Evolutionary conservation across 2,888 invertebrate genomes (phyloP), one percentile per base, ranked within the genome.

Genomic region (Lithodes maja): DNA sequence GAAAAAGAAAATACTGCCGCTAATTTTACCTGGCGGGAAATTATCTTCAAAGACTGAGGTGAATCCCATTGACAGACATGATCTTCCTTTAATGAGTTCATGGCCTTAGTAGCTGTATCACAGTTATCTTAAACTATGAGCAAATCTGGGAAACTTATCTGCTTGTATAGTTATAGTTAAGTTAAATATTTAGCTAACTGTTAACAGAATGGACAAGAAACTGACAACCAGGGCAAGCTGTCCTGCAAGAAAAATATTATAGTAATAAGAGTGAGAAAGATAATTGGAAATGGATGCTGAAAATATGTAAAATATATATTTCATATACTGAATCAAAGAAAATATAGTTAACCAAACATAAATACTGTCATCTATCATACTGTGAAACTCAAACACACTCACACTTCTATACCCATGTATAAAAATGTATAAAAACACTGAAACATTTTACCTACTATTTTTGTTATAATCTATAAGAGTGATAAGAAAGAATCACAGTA

Each of bases 171-270:
- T 7, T 12, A 7, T 61, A 5, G 12, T 7, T 61, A 5, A 61
- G 61, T 61, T 61, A 5, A 7, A 61, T 61, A 61, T 61, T 33
- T 33, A 33, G 61, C 61, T 61, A 61, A 61, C 33, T 7, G 61
- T 61, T 61, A 61, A 61, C 33, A 61, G 61, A 61, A 61, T 61
- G 61, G 54, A 75, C 79, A 86, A 81, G 88, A 81, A 69, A 88
- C 80, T 81, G 88, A 84, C 85, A 88, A 85, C 88, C 88, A 88
- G 79, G 88, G 88, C 81, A 88, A 88, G 79, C 84, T 88, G 50
- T 88, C 88, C 88, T 88, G 88, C 54, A 88, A 88, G 74, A 84
- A 84, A 85, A 74, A 68, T 75, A 52, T 54, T 49, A 83, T 81
- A 74, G 5, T 74, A 61, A 17, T 71, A 33, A 86, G 61, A 74